Conservation (phyloP, 2,888 invertebrate genomes). For the Ophion slaviceki region DNA sequence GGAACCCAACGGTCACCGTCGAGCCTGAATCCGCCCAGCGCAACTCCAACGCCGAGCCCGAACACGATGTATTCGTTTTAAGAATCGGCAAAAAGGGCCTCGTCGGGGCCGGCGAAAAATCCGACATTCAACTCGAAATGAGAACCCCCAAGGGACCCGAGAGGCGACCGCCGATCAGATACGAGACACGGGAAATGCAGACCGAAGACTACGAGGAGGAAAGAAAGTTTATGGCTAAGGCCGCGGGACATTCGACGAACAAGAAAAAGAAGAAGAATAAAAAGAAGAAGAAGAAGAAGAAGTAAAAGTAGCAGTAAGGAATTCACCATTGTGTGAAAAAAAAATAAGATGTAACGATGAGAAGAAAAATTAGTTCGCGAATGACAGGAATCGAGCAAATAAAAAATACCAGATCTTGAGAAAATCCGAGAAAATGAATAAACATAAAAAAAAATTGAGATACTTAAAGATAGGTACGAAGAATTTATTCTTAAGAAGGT, state of each 20-base stretch:
- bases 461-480: too few relatives aligned
- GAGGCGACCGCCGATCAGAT: conserved; percentile 85
- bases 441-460: too few relatives aligned
- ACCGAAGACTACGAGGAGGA: conserved; percentile 82
- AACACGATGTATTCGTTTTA: conserved; percentile 89
- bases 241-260: conserved; percentile 44
- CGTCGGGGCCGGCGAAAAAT: conserved; percentile 89
- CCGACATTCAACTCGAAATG: conserved; percentile 89
- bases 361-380: background rate
- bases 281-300: background rate
- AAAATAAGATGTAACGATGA: background rate
- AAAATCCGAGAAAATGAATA: too few relatives aligned
- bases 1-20: conserved; percentile 76
- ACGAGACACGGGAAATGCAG: conserved; percentile 88
- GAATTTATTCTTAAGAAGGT: too few relatives aligned
- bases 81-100: conserved; percentile 90
- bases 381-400: too few relatives aligned
- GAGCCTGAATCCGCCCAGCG: conserved; percentile 69
- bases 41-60: conserved; percentile 87
- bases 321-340: background rate
- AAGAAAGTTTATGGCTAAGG: conserved; percentile 58
- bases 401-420: too few relatives aligned
- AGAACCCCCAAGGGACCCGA: conserved; percentile 89
- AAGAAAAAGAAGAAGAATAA: conserved; percentile 21
- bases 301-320: background rate